Percentiles rank a stretch among this genome's conserved stretches.
Conservation (phyloP, 2,888 invertebrate species). For the Mantis religiosa region DNA sequence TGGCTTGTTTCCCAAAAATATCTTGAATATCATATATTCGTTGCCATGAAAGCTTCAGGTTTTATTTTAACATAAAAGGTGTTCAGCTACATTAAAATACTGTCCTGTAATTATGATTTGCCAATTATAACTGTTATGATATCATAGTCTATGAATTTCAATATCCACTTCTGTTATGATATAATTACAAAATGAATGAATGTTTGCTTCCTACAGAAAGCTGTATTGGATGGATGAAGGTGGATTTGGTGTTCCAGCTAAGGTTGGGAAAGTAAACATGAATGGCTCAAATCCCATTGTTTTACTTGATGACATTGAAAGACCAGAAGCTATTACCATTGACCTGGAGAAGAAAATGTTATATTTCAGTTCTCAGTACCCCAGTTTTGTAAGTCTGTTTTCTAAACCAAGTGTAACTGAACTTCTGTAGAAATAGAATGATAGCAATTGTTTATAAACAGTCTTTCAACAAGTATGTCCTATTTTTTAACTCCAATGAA, state of each 20-base stretch:
- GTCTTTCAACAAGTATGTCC: too few species aligned
- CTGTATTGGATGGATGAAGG: conserved; percentile 97
- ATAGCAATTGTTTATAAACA: too few species aligned
- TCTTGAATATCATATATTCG: too few species aligned
- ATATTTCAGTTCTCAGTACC: conserved; percentile 82
- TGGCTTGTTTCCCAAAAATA: too few species aligned
- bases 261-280: conserved; percentile 89
- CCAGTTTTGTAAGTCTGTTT: conserved; percentile 56
- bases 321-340: conserved; percentile 80
- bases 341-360: conserved; percentile 77
- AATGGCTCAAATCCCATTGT: conserved; percentile 79
- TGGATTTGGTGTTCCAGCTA: conserved; percentile 80
- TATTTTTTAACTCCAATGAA: too few species aligned
- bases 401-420: not conserved
- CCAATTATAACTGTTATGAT: not conserved
- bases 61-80: too few species aligned
- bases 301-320: conserved; percentile 64
- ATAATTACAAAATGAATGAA: not conserved
- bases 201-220: conserved; percentile 53
- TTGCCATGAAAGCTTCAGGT: too few species aligned
- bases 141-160: not conserved
- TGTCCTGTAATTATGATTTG: too few species aligned
- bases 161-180: not conserved
- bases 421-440: too few species aligned
- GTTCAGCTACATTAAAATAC: too few species aligned